Percentiles rank a stretch among this genome's conserved stretches.
These are phyloP conservation scores for Xiphorhynchus elegans DNA, from an alignment of 2,113 vertebrate genomes.

Conservation along the genomic window DNA sequence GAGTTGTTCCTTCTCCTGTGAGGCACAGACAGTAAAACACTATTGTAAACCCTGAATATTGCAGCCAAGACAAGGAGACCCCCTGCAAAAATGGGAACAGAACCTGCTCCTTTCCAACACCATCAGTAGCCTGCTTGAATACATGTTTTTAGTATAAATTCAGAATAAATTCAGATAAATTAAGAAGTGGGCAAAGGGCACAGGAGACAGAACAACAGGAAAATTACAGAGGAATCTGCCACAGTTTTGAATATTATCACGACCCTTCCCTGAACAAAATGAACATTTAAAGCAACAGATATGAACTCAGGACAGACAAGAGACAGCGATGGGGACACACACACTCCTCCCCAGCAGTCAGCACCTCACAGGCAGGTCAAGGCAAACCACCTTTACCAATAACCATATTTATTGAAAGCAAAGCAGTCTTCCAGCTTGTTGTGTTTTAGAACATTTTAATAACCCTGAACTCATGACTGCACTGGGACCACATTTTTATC, in stretches of 20 bases:
- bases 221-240: not conserved
- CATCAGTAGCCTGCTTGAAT: not conserved
- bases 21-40: not conserved
- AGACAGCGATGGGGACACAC: not conserved
- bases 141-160: not conserved
- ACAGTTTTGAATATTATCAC: not conserved
- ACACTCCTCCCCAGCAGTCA: not conserved
- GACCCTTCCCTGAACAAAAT: not conserved
- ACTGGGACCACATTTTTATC: not conserved
- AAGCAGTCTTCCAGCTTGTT: not conserved
- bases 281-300: not conserved
- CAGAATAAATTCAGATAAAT: not conserved
- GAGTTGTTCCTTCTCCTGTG: not conserved
- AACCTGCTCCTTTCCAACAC: not conserved
- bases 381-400: not conserved
- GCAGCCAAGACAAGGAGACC: not conserved
- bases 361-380: not conserved
- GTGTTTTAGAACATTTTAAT: constrained; percentile 22
- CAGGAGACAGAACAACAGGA: not conserved
- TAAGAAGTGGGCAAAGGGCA: not conserved
- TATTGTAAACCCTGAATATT: not conserved
- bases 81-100: not conserved
- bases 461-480: constrained; percentile 22
- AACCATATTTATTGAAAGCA: not conserved
- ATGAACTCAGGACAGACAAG: not conserved